Percentiles rank a stretch among this genome's conserved stretches.
Conservation (phyloP, 2,888 invertebrate species). For the Carpatolechia fugitivella region DNA sequence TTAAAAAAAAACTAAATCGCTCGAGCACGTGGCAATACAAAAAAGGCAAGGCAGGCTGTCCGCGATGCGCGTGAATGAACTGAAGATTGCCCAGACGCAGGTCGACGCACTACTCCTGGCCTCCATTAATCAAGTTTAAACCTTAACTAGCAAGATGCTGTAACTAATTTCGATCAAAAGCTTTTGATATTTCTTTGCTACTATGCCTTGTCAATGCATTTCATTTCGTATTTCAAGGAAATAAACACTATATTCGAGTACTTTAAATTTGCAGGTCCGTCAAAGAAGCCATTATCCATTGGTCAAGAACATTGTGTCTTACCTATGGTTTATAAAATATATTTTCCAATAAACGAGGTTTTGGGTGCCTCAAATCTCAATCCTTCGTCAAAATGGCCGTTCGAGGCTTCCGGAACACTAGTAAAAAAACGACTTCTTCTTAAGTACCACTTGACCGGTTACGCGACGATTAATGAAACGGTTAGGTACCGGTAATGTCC, state of each 20-base stretch:
- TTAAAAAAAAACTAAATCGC: neutral
- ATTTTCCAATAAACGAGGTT: neutral
- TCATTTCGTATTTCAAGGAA: neutral
- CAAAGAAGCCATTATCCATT: no score
- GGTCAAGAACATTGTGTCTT: no score
- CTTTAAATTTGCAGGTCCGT: no score
- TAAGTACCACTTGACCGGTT: neutral
- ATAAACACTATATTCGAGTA: neutral
- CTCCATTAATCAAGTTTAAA: slow-evolving; percentile 18
- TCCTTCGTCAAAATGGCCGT: neutral
- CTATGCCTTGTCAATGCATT: no score
- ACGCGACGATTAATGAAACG: neutral
- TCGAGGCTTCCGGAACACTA: neutral
- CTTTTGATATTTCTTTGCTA: neutral
- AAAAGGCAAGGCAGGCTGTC: slow-evolving; percentile 25
- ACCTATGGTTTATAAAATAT: neutral
- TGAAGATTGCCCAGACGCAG: slow-evolving; percentile 40
- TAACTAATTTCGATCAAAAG: neutral
- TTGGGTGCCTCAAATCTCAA: neutral
- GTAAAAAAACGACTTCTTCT: slow-evolving; percentile 2
- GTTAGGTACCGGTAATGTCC: neutral
- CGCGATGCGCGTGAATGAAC: slow-evolving; percentile 37
- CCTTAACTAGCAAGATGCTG: neutral
- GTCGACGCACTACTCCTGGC: slow-evolving; percentile 34
- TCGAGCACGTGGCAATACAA: slow-evolving; percentile 24